Conservation (phyloP, 37 sponge, comb jelly and placozoan species). For the Agelas oroides region DNA sequence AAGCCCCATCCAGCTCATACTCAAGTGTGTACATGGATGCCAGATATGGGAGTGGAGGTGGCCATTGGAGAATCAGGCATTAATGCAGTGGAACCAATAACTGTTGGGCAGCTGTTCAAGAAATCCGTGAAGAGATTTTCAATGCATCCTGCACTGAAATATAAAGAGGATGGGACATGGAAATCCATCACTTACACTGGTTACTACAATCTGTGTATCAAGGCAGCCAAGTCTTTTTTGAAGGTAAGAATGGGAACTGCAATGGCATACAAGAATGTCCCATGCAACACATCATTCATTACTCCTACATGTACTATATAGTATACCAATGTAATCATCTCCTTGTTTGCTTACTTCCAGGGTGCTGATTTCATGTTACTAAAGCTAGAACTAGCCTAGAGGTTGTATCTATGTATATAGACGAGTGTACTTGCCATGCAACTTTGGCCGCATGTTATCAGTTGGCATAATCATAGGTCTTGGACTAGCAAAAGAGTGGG, state of each 20-base stretch:
- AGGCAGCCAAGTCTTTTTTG: constrained; percentile 78
- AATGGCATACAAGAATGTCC: too few species aligned
- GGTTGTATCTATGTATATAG: too few species aligned
- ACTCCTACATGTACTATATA: too few species aligned
- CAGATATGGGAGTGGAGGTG: constrained; percentile 47
- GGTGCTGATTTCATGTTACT: too few species aligned
- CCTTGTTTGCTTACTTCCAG: too few species aligned
- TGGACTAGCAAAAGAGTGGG: too few species aligned
- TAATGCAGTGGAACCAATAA: constrained; percentile 33
- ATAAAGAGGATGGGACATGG: constrained; percentile 54
- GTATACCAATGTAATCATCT: too few species aligned
- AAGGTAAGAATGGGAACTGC: constrained; percentile 58
- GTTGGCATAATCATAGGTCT: too few species aligned
- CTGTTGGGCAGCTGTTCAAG: constrained; percentile 47
- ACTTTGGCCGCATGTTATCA: too few species aligned
- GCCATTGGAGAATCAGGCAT: constrained; percentile 30
- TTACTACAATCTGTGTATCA: constrained; percentile 53
- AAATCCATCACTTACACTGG: constrained; percentile 51
- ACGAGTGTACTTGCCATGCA: too few species aligned
- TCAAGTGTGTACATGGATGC: constrained; percentile 33
- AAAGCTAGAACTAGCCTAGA: too few species aligned
- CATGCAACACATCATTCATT: too few species aligned
- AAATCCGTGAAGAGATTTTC: constrained; percentile 34
- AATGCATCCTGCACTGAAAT: constrained; percentile 41
- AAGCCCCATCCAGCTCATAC: constrained; percentile 5